These are phyloP conservation scores for Octodon degus DNA, from an alignment of 2,113 vertebrate genomes.

Conservation along the genomic window DNA sequence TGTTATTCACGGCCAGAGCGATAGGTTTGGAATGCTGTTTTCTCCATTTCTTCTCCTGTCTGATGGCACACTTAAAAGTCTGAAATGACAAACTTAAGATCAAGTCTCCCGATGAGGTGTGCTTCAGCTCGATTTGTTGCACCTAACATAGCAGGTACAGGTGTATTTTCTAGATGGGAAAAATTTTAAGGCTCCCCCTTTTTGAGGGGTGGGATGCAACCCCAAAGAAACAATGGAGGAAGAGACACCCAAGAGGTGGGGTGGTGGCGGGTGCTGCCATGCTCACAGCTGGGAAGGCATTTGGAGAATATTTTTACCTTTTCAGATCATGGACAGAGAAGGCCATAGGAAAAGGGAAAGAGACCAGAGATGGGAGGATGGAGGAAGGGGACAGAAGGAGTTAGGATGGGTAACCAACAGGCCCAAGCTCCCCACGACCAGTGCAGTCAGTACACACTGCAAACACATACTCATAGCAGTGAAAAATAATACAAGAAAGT, in stretches of 20 bases:
- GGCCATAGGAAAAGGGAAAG: background rate
- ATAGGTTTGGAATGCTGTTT: background rate
- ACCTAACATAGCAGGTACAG: background rate
- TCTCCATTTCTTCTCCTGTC: background rate
- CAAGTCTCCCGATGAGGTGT: background rate
- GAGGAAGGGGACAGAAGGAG: background rate
- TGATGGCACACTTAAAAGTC: background rate
- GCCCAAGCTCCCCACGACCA: background rate
- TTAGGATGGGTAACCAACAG: background rate
- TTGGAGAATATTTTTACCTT: background rate
- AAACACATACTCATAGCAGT: background rate
- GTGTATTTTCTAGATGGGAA: background rate
- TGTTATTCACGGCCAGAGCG: background rate
- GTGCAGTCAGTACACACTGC: background rate
- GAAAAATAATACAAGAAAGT: background rate
- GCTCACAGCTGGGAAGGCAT: background rate
- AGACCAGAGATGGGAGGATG: background rate
- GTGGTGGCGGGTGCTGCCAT: accelerated
- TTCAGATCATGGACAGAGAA: background rate
- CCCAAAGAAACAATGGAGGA: background rate
- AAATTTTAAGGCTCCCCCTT: accelerated
- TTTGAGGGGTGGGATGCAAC: background rate
- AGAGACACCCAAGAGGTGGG: too few species aligned
- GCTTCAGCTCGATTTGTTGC: background rate
- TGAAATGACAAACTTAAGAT: conserved; percentile 12